Conservation (phyloP, 2,888 invertebrate species). For the Cataglyphis altisquamis region DNA sequence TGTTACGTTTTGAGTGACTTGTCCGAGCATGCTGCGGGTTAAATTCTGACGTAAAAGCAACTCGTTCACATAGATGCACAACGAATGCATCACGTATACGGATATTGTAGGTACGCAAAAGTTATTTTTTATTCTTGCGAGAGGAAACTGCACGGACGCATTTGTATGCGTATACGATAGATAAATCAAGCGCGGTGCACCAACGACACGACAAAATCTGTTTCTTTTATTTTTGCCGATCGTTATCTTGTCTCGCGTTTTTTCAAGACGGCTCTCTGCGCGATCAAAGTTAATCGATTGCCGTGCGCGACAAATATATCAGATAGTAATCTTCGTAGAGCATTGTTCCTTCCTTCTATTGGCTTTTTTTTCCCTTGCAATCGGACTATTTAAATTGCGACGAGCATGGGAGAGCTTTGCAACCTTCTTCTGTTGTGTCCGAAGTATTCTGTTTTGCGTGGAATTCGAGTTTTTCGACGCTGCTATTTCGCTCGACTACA, state of each 20-base stretch:
- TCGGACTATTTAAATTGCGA: constrained; percentile 29
- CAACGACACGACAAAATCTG: constrained; percentile 26
- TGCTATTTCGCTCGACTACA: constrained; percentile 11
- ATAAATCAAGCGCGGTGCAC: constrained; percentile 40
- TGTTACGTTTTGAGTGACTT: neutral
- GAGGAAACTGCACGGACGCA: neutral
- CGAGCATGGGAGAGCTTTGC: constrained; percentile 13
- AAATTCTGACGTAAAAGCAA: constrained; percentile 34
- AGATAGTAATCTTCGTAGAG: constrained; percentile 15
- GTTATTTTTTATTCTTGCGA: constrained; percentile 27
- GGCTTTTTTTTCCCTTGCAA: constrained; percentile 9
- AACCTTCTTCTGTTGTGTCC: neutral
- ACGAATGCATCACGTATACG: constrained; percentile 7
- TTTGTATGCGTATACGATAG: constrained; percentile 12
- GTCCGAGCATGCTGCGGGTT: constrained; percentile 7
- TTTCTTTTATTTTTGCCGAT: constrained; percentile 7
- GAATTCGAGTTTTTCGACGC: constrained; percentile 22
- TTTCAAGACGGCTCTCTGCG: constrained; percentile 17
- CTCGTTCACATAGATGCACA: constrained; percentile 21
- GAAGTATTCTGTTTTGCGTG: constrained; percentile 10
- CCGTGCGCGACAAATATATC: constrained; percentile 29
- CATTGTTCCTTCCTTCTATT: constrained; percentile 29
- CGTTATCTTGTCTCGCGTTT: constrained; percentile 15
- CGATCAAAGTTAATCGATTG: constrained; percentile 24
- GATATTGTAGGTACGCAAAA: constrained; percentile 16